Conservation (phyloP, 2,888 invertebrate species). For the Drosophila siamana region DNA sequence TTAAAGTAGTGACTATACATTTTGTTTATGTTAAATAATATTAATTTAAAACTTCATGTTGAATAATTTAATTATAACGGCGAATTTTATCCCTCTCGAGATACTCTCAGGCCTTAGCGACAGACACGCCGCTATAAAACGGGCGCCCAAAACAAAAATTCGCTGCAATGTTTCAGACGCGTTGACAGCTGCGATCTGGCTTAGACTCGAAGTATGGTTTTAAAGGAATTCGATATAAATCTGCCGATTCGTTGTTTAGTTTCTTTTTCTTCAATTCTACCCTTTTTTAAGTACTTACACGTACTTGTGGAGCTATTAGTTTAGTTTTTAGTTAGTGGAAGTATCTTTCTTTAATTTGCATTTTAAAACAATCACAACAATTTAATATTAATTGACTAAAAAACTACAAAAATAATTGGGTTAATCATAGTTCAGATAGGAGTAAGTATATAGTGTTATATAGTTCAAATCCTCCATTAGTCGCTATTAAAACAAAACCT, state of each 20-base stretch:
- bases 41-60: slow-evolving; percentile 74
- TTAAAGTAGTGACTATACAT: slow-evolving; percentile 86
- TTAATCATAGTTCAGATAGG: slow-evolving; percentile 66
- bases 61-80: slow-evolving; percentile 70
- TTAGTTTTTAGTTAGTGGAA: slow-evolving; percentile 77
- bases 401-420: slow-evolving; percentile 80
- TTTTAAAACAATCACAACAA: slow-evolving; percentile 84
- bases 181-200: slow-evolving; percentile 50
- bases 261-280: slow-evolving; percentile 41
- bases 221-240: neutral
- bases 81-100: neutral
- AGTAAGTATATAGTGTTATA: slow-evolving; percentile 44
- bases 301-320: slow-evolving; percentile 58
- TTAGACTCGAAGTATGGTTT: neutral
- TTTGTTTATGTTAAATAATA: slow-evolving; percentile 81
- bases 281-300: slow-evolving; percentile 53
- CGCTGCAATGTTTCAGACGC: slow-evolving; percentile 68
- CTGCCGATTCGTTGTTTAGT: slow-evolving; percentile 63
- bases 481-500: slow-evolving; percentile 80
- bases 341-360: slow-evolving; percentile 72
- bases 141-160: slow-evolving; percentile 58
- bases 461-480: slow-evolving; percentile 85
- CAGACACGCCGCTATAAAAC: slow-evolving; percentile 46
- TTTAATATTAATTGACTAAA: slow-evolving; percentile 81
- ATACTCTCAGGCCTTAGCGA: neutral